phyloP scores from a whole-genome alignment of 2,113 vertebrate genomes.

The Lepisosteus osseus region DNA sequence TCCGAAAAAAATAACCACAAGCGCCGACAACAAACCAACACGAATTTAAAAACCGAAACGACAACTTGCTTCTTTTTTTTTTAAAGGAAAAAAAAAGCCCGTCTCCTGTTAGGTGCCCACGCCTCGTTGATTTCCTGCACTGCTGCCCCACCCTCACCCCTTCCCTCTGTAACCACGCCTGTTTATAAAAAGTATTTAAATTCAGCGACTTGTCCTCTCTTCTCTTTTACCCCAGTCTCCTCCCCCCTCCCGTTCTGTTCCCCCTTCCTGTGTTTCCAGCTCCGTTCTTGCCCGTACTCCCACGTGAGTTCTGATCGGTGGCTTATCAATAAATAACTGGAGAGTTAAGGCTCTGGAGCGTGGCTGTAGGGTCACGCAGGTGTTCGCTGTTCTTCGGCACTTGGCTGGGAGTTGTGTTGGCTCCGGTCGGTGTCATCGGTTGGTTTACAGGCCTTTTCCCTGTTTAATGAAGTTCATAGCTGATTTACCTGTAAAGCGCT shows the following conservation, averaged over 20 bases:
- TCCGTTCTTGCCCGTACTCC: too few species aligned
- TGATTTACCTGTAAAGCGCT: too few species aligned
- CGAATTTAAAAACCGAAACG: not conserved
- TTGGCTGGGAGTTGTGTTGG: too few species aligned
- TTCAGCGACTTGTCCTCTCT: constrained; percentile 37
- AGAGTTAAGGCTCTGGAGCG: too few species aligned
- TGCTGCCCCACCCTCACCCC: not conserved
- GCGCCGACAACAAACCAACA: constrained; percentile 7
- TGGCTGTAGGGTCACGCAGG: too few species aligned
- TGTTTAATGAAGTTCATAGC: too few species aligned
- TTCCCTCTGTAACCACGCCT: constrained; percentile 29
- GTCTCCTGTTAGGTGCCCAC: constrained; percentile 15
- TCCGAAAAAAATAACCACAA: not conserved
- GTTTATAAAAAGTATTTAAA: constrained; percentile 41
- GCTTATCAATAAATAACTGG: too few species aligned
- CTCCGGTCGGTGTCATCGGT: too few species aligned
- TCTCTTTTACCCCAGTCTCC: constrained; percentile 29
- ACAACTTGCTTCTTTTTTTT: not conserved
- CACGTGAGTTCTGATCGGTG: too few species aligned
- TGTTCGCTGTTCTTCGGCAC: too few species aligned
- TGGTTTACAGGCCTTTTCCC: too few species aligned
- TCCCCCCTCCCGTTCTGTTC: not conserved
- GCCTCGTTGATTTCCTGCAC: not conserved
- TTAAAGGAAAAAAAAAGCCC: constrained; percentile 12
- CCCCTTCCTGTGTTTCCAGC: too few species aligned